Evolutionary conservation across 2,888 invertebrate species (phyloP).

Genomic region (Nyleta sp.): DNA sequence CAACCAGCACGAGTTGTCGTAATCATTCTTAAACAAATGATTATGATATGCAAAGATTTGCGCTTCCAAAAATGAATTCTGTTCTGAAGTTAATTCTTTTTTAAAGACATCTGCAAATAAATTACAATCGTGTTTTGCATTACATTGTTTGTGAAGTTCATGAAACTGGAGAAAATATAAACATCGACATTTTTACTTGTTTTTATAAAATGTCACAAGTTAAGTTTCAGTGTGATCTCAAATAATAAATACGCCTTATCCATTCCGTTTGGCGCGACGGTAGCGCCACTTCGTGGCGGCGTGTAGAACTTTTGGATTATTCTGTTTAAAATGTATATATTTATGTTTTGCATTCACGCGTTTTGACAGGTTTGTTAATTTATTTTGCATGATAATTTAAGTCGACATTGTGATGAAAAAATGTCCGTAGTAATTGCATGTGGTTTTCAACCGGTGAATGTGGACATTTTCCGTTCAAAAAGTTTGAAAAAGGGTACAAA

Average conservation of each 20-base stretch:
- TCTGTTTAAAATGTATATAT: not conserved
- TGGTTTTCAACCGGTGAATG: slow-evolving; percentile 15
- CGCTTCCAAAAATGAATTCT: slow-evolving; percentile 78
- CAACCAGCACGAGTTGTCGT: slow-evolving; percentile 77
- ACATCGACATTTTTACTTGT: no score
- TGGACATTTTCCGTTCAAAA: slow-evolving; percentile 5
- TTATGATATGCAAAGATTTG: slow-evolving; percentile 80
- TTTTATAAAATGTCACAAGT: no score
- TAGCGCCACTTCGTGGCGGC: not conserved
- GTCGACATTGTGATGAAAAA: no score
- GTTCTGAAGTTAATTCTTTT: slow-evolving; percentile 55
- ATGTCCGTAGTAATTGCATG: not conserved
- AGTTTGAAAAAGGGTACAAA: slow-evolving; percentile 6
- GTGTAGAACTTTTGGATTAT: not conserved
- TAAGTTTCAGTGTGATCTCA: no score
- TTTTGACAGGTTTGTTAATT: slow-evolving; percentile 1
- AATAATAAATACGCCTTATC: slow-evolving; percentile 4
- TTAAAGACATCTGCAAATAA: slow-evolving; percentile 2
- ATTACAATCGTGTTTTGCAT: no score
- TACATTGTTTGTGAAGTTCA: no score
- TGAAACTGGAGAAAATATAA: no score
- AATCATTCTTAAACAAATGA: slow-evolving; percentile 78
- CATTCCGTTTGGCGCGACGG: not conserved
- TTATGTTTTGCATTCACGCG: not conserved
- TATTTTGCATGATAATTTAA: not conserved